Evolutionary conservation across 37 sponge, comb jelly and placozoan genomes (phyloP).

Genomic region (Aphrocallistes beatrix): DNA sequence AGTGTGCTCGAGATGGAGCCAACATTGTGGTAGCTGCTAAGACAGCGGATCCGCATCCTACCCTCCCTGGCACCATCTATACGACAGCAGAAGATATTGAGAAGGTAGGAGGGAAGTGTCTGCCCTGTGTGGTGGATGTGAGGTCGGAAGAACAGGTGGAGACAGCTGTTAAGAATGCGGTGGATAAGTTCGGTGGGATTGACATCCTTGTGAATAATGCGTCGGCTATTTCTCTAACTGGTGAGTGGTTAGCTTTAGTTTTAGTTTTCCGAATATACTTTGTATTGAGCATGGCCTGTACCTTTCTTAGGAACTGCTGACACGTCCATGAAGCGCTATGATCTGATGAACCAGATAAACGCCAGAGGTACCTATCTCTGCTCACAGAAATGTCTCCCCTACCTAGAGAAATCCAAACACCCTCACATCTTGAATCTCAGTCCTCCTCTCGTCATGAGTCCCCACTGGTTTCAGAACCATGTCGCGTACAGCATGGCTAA

Average conservation of each 20-base stretch:
- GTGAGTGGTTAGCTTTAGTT: background rate
- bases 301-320: conserved; percentile 35
- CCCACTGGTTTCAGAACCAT: conserved; percentile 85
- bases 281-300: background rate
- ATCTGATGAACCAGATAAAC: conserved; percentile 95
- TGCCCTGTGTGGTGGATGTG: conserved; percentile 88
- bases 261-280: too few species aligned
- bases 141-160: conserved; percentile 66
- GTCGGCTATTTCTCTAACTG: conserved; percentile 89
- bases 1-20: conserved; percentile 90
- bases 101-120: conserved; percentile 78
- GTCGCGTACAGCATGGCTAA: conserved; percentile 97
- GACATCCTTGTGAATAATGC: conserved; percentile 96
- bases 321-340: conserved; percentile 90
- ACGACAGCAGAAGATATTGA: conserved; percentile 95
- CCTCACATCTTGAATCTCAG: conserved; percentile 96
- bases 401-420: conserved; percentile 64
- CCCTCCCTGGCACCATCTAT: conserved; percentile 95
- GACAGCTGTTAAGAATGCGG: conserved; percentile 66
- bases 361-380: conserved; percentile 84
- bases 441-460: conserved; percentile 89
- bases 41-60: conserved; percentile 86
- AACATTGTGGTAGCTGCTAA: conserved; percentile 94
- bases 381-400: conserved; percentile 86
- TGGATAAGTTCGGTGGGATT: conserved; percentile 88